Conservation (phyloP, 2,113 vertebrate genomes). For the Solea solea region DNA sequence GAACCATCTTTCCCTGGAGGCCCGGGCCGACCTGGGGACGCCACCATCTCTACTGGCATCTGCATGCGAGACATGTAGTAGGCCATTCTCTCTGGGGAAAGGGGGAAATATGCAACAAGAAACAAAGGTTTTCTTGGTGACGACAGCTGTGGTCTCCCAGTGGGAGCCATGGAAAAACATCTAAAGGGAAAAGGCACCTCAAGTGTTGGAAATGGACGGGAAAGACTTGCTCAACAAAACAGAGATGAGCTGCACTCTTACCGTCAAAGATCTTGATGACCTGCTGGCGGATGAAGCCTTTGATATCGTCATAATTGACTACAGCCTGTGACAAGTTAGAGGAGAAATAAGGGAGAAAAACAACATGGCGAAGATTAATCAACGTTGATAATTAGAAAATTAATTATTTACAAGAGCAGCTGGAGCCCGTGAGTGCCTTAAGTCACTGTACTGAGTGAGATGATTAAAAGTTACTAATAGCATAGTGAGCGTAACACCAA, state of each 20-base stretch:
- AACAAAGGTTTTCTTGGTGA: not conserved
- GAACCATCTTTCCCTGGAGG: conserved; percentile 90
- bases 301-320: conserved; percentile 95
- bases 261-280: conserved; percentile 95
- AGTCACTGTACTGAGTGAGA: conserved; percentile 17
- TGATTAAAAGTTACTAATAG: conserved; percentile 9
- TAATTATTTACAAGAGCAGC: conserved; percentile 59
- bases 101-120: conserved; percentile 21
- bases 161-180: not conserved
- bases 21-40: conserved; percentile 90
- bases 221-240: conserved; percentile 2
- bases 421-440: conserved; percentile 31
- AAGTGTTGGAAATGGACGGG: not conserved
- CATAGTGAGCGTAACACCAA: not conserved
- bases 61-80: conserved; percentile 94
- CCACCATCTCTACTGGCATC: conserved; percentile 87
- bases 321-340: conserved; percentile 82
- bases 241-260: conserved; percentile 60
- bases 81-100: conserved; percentile 89
- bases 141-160: not conserved
- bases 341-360: conserved; percentile 6
- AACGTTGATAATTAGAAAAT: conserved; percentile 52
- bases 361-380: conserved; percentile 36
- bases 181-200: conserved; percentile 1
- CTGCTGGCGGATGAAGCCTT: conserved; percentile 94